A percentile compares a stretch with the other conserved stretches of the same genome.
phyloP scores from a whole-genome alignment of 2,113 vertebrate species.

The Austrofundulus limnaeus region DNA sequence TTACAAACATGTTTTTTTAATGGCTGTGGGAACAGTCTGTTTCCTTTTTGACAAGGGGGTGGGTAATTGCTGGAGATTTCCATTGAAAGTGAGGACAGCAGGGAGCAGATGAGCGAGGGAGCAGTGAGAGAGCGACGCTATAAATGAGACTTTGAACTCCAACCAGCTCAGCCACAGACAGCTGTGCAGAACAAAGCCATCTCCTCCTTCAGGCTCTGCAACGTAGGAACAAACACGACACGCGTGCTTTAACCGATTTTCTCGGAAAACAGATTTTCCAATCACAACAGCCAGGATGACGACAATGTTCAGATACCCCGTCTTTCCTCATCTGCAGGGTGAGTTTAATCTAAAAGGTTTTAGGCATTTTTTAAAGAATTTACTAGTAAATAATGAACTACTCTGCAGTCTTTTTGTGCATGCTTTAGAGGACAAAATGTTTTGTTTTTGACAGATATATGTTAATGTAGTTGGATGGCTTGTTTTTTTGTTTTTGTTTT shows the following conservation, averaged over 20 bases:
- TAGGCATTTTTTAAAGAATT: not conserved
- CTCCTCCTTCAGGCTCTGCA: conserved; percentile 19
- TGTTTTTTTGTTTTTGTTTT: too few relatives aligned
- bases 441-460: not conserved
- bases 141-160: conserved; percentile 62
- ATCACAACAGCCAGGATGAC: conserved; percentile 62
- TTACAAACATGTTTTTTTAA: not conserved
- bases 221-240: conserved; percentile 11
- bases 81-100: conserved; percentile 17
- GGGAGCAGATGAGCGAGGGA: conserved; percentile 26
- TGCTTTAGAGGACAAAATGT: not conserved
- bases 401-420: not conserved
- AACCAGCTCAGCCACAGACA: conserved; percentile 56
- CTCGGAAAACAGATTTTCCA: not conserved
- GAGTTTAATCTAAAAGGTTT: conserved; percentile 46
- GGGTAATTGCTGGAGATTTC: conserved; percentile 7
- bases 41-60: not conserved
- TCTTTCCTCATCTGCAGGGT: conserved; percentile 79
- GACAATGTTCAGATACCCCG: conserved; percentile 73
- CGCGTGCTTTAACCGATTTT: conserved; percentile 14
- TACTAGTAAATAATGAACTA: not conserved
- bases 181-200: conserved; percentile 43
- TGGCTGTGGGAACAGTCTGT: not conserved
- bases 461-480: not conserved
- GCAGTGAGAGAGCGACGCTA: conserved; percentile 31